These are phyloP conservation scores for Drosophila virilis DNA, from an alignment of 1,140 invertebrate species.

Conservation along the genomic window DNA sequence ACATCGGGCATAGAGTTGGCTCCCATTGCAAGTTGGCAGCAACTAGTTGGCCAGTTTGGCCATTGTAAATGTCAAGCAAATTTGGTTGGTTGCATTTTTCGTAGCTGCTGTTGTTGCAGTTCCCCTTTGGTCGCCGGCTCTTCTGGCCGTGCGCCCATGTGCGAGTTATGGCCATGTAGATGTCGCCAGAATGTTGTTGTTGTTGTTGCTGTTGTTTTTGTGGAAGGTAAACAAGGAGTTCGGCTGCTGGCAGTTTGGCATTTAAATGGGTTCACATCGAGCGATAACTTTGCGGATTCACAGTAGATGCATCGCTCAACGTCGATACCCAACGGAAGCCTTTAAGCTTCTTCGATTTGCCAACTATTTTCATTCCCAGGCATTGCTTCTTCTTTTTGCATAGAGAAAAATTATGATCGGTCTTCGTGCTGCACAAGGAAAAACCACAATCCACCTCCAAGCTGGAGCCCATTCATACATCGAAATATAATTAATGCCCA, in stretches of 20 bases:
- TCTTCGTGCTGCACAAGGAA: background rate
- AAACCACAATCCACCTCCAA: background rate
- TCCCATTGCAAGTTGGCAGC: conserved; percentile 44
- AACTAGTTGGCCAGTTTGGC: conserved; percentile 59
- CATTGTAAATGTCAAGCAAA: conserved; percentile 81
- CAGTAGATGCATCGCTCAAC: conserved; percentile 33
- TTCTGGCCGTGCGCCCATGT: background rate
- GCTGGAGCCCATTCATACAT: conserved; percentile 4
- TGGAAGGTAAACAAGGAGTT: conserved; percentile 37
- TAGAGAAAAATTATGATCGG: conserved; percentile 7
- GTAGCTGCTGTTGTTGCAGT: background rate
- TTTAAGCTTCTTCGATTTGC: background rate
- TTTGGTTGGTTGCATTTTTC: conserved; percentile 72
- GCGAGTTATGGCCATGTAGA: conserved; percentile 51
- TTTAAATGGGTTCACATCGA: conserved; percentile 51
- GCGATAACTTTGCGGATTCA: conserved; percentile 30
- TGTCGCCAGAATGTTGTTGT: conserved; percentile 47
- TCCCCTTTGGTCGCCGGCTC: background rate
- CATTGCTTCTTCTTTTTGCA: conserved; percentile 2
- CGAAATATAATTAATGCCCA: conserved; percentile 66
- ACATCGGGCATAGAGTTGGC: conserved; percentile 15
- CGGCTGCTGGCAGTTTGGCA: conserved; percentile 40
- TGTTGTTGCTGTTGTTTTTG: background rate
- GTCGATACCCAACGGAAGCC: conserved; percentile 9
- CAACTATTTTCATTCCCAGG: background rate